Base-by-base conservation (phyloP, 2,797 vertebrate species). In the Gymnothorax javanicus region DNA sequence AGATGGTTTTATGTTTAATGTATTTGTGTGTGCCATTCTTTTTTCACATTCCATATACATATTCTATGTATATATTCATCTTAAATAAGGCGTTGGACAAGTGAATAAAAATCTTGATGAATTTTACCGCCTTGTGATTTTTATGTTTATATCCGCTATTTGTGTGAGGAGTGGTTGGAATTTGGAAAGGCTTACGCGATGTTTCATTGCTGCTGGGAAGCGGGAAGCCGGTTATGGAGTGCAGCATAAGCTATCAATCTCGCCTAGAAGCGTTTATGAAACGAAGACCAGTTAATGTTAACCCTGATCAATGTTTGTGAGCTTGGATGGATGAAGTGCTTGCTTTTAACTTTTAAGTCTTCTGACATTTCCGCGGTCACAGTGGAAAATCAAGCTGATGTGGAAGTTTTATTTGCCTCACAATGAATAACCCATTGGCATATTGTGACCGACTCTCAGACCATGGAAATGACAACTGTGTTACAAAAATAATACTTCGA, bases 1-100 rank as follows among this genome's bases (percentile, higher is more conserved):
- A 56, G 54, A 71, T 57, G 20, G 43, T 79, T 52, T 79, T 79
- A 7, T 79, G 75, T 79, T 79, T 79, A 43, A 75, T 50, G 75
- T 54, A 54, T 93, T 82, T 89, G 88, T 93, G 91, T 91, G 88
- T 91, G 86, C 58, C 71, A 20, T 77, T 77, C 20, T 79, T 73
- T 67, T 89, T 88, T 91, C 89, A 91, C 89, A 56, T 91, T 79
- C 77, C 82, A 54, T 79, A 79, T 79, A 75, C 33, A 75, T 75
- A 43, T 43, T 43, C 1, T 43, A 79, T 52, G 62, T 67, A 67
- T 67, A 67, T 67, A 67, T 54, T 54, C 27, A 79, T 79, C 43
- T 54, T 54, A 5, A 20, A 52, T 79, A 79, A 52, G 52, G 17
- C 75, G 75, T 79, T n/a, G 75, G 52, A 79, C 43, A 50, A 75